These are phyloP conservation scores for Bathybates hornii DNA, from an alignment of 2,113 vertebrate species.

Conservation along the genomic window DNA sequence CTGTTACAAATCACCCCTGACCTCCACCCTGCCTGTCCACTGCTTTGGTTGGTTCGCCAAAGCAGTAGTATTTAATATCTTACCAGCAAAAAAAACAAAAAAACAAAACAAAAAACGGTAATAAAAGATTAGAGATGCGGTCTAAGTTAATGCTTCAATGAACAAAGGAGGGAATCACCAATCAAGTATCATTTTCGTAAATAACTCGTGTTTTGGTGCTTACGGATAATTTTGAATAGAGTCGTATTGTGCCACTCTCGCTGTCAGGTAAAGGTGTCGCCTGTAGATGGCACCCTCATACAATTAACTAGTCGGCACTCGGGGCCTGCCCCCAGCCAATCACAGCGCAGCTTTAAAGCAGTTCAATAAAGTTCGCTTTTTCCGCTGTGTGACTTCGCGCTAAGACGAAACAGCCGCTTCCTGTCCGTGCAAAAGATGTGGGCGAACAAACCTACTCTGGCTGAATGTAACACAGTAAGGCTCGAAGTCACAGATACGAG, in stretches of 20 bases:
- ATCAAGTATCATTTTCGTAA: not conserved
- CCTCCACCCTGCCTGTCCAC: not conserved
- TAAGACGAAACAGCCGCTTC: not conserved
- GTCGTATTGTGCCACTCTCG: not conserved
- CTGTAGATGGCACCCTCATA: conserved; percentile 35
- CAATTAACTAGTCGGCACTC: not conserved
- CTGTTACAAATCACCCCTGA: not conserved
- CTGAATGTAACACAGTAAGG: not conserved
- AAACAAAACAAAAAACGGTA: not conserved
- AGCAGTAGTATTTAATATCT: not conserved
- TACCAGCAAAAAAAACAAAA: not conserved
- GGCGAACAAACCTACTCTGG: not conserved
- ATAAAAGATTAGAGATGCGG: not conserved
- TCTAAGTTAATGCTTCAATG: not conserved
- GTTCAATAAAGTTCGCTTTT: conserved; percentile 5
- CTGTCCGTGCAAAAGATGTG: not conserved
- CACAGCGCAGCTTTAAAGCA: not conserved
- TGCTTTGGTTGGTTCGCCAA: not conserved
- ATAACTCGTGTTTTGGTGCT: not conserved
- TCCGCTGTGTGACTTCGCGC: not conserved
- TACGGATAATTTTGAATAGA: not conserved
- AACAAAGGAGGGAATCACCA: not conserved
- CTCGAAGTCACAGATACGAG: not conserved
- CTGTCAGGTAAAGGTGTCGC: not conserved
- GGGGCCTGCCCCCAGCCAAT: conserved; percentile 40